A percentile compares a stretch with the other conserved stretches of the same genome.
Evolutionary conservation across 2,797 vertebrate genomes (phyloP).

Genomic region (Enteromius thamalakanensis): DNA sequence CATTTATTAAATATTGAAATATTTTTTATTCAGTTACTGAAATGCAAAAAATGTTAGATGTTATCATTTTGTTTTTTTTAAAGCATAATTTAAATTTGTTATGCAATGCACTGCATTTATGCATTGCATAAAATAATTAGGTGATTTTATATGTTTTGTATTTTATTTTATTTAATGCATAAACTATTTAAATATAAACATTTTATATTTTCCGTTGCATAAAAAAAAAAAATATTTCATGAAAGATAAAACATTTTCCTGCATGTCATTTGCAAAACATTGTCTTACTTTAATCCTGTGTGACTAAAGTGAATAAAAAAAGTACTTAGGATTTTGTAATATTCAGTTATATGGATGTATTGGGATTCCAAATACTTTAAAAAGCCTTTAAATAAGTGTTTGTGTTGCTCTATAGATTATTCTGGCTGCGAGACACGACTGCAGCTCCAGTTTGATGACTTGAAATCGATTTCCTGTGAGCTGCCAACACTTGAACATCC

Average conservation of each 20-base stretch:
- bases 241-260: background rate
- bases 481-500: slow-evolving; percentile 41
- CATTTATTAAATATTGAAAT: too few species aligned
- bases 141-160: background rate
- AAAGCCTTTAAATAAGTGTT: slow-evolving; percentile 29
- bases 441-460: slow-evolving; percentile 30
- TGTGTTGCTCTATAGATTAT: slow-evolving; percentile 33
- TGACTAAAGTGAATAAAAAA: background rate
- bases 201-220: background rate
- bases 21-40: background rate
- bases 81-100: too few species aligned
- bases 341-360: background rate
- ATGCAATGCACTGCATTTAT: background rate
- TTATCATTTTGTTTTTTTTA: too few species aligned
- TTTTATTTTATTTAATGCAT: background rate
- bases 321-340: background rate
- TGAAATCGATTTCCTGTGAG: slow-evolving; percentile 44
- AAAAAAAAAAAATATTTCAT: rapidly evolving
- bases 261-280: background rate
- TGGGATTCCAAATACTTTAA: slow-evolving; percentile 12
- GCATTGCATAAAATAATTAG: background rate
- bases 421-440: slow-evolving; percentile 20
- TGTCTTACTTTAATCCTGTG: background rate
- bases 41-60: too few species aligned
- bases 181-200: background rate